Base-by-base conservation (phyloP, 2,888 invertebrate genomes). In the Icerya purchasi region DNA sequence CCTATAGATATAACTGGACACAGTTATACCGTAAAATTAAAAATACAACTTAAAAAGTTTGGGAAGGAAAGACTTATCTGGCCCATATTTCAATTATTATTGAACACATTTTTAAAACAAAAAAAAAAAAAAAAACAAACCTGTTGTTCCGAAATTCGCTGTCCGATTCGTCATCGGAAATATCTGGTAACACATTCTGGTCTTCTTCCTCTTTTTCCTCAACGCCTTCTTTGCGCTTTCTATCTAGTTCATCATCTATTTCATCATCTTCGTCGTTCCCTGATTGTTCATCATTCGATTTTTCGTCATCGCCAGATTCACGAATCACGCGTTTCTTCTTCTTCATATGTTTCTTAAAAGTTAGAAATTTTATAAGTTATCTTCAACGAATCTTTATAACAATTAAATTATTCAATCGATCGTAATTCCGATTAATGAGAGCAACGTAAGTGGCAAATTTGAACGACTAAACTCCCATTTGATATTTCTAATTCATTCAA, bases 121-220 rank as follows among this genome's bases (percentile, higher is more conserved):
- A 10, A 8, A 53, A 23, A 57, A 10, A 54, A 52, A 36, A 22
- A 8, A 55, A 14, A n/a, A 18, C 19, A 57, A 54, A 60, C 72
- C 76, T 76, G 36, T 79, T 76, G 19, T 77, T 76, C 65, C 54
- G 51, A n/a, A 59, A 52, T 36, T 60, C 62, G 78, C 76, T 5
- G 73, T 73, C 56, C 76, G 76, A 18, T 72, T 73, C 68, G 73
- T 74, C 67, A 69, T 73, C 67, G 3, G 62, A 64, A 36, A 66
- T 58, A 52, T 65, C 64, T 8, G 66, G 66, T n/a, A 67, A 59
- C 61, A 21, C 63, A 5, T 62, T 64, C 60, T 69, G 70, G 68
- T 68, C 68, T 67, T 62, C 70, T 67, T 62, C 71, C 60, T 68
- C 66, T 22, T 64, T 63, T 36, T 64, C 65, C 23, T 66, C 65